Base-by-base conservation (phyloP, 2,797 vertebrate species). In the Xyrichtys novacula region DNA sequence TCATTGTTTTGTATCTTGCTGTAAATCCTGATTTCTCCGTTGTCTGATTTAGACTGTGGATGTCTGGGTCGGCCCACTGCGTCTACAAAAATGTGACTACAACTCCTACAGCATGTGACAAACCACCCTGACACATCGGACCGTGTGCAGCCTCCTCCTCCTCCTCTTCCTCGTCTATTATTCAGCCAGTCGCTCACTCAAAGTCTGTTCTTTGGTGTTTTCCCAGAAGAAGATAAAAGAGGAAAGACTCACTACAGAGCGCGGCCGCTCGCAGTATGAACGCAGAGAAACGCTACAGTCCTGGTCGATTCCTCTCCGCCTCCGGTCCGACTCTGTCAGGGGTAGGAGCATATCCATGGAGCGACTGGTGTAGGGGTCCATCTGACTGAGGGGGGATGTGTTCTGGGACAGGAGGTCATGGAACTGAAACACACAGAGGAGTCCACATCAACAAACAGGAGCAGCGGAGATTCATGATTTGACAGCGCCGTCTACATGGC, bases 351-450 rank as follows among this genome's bases (percentile, higher is more conserved):
- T 95, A 80, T 98, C 97, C 20, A 95, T 94, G 5, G 96, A 98
- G 83, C 94, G 95, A 74, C 94, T 95, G 0, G 95, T 95, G 88
- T 95, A 96, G 7, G 96, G 96, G 77, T 98, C 96, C 79, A 93
- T 69, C 84, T 96, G 96, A 91, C 96, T 95, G 82, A 97, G 92
- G 0, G 95, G 95, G 0, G 96, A 96, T 0, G 96, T 95, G 0
- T 94, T 94, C 93, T 97, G 96, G 65, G 96, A 96, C 82, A 96
- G 82, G 83, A 97, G 90, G 74, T 98, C 97, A 76, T 97, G 96
- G 90, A 96, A 98, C 97, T 98, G 92, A n/a, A 69, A 60, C 6
- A 65, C 19, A 74, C 31, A 72, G 32, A 64, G 65, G 8, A 65
- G n/a, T 4, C 26, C 38, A 54, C 3, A 50, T 62, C 15, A 17